phyloP scores from a whole-genome alignment of 2,797 vertebrate genomes.

The Neosilurus mollespiculum region DNA sequence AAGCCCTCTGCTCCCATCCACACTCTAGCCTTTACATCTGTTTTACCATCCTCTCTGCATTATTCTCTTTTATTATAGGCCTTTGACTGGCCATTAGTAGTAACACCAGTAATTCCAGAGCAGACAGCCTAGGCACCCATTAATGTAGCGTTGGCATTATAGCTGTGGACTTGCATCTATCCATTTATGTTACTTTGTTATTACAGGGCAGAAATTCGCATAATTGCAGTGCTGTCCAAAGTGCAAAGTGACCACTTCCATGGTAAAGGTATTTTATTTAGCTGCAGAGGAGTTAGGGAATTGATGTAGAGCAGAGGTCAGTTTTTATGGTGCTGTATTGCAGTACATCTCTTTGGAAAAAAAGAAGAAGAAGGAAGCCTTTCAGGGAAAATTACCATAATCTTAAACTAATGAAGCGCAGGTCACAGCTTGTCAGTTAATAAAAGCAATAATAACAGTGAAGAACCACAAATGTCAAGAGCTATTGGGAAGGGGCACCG shows the following conservation, averaged over 20 bases:
- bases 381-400: constrained; percentile 42
- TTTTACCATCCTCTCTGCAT: constrained; percentile 33
- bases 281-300: constrained; percentile 44
- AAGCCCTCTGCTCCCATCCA: constrained; percentile 17
- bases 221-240: constrained; percentile 52
- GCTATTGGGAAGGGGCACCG: constrained; percentile 19
- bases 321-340: constrained; percentile 43
- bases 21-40: constrained; percentile 44
- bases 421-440: constrained; percentile 46
- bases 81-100: constrained; percentile 52
- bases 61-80: constrained; percentile 46
- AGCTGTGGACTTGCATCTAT: constrained; percentile 49
- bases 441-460: constrained; percentile 47
- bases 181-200: constrained; percentile 54
- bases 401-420: constrained; percentile 42
- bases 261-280: constrained; percentile 44
- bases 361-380: constrained; percentile 32
- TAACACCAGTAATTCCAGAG: constrained; percentile 50
- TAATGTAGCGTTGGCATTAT: constrained; percentile 52
- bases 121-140: constrained; percentile 52
- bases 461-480: constrained; percentile 42
- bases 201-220: constrained; percentile 43
- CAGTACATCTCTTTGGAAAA: constrained; percentile 26
- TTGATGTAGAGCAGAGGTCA: constrained; percentile 36
- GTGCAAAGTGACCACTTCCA: constrained; percentile 45